phyloP scores from a whole-genome alignment of 2,113 vertebrate species.

The Oceanodroma tethys region DNA sequence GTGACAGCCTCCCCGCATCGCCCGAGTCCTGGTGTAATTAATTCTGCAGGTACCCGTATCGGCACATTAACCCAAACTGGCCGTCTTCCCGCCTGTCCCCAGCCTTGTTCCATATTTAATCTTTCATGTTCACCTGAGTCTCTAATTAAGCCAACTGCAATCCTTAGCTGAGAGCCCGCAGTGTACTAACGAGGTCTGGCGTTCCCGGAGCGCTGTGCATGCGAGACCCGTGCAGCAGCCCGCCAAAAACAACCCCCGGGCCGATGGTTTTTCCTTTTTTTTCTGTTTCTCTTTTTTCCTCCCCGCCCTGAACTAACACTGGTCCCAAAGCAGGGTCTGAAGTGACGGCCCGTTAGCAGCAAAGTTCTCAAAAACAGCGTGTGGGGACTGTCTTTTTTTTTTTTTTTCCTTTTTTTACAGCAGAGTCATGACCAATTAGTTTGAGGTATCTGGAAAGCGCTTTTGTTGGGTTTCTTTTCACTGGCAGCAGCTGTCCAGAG shows the following conservation, averaged over 20 bases:
- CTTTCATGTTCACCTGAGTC: not conserved
- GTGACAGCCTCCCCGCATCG: not conserved
- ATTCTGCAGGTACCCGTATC: not conserved
- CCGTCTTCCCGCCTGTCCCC: not conserved
- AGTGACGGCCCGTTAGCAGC: accelerated
- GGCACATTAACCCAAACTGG: not conserved
- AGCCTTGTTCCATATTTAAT: not conserved
- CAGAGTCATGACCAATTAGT: not conserved
- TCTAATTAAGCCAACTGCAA: not conserved
- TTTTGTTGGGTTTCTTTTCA: not conserved
- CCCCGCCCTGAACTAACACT: not conserved
- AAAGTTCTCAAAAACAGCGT: not conserved
- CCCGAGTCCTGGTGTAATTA: not conserved
- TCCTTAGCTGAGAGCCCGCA: not conserved
- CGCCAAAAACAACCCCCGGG: not conserved
- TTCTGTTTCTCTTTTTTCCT: not conserved
- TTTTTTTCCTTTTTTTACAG: no score
- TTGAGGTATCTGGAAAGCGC: not conserved
- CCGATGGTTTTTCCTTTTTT: not conserved
- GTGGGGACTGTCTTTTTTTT: not conserved
- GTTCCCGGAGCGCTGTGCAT: accelerated
- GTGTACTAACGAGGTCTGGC: not conserved
- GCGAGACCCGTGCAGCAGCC: not conserved
- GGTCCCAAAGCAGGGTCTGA: not conserved
- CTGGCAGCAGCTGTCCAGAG: not conserved